These are phyloP conservation scores for Apis laboriosa DNA, from an alignment of 1,140 invertebrate species.

Conservation along the genomic window DNA sequence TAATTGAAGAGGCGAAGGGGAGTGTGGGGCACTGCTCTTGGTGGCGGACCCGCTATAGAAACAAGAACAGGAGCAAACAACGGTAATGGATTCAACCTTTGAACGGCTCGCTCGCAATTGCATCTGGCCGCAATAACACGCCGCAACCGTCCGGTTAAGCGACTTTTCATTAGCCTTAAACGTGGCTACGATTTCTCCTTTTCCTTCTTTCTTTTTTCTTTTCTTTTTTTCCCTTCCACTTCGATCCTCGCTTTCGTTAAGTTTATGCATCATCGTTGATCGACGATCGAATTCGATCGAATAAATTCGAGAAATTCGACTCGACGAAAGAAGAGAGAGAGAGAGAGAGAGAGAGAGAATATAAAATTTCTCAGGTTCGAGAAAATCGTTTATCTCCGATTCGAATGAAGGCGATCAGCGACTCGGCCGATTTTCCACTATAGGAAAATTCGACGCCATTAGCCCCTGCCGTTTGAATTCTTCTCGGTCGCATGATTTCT, in stretches of 20 bases:
- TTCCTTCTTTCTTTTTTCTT: no score
- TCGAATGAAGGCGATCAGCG: no score
- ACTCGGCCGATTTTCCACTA: background rate
- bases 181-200: slow-evolving; percentile 6
- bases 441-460: slow-evolving; percentile 46
- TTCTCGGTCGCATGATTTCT: slow-evolving; percentile 71
- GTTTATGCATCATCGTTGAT: no score
- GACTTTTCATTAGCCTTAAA: slow-evolving; percentile 37
- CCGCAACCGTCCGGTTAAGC: slow-evolving; percentile 4
- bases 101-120: slow-evolving; percentile 33
- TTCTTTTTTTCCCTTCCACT: no score
- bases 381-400: no score
- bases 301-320: no score
- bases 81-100: slow-evolving; percentile 52
- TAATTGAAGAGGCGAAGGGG: slow-evolving; percentile 42
- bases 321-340: no score
- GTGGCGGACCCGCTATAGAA: slow-evolving; percentile 13
- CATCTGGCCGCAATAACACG: slow-evolving; percentile 34
- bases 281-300: no score
- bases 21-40: background rate
- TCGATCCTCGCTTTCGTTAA: no score
- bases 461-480: slow-evolving; percentile 69
- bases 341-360: no score
- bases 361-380: no score
- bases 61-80: slow-evolving; percentile 46